These are phyloP conservation scores for Orthosia gracilis DNA, from an alignment of 2,888 invertebrate genomes.

Conservation along the genomic window DNA sequence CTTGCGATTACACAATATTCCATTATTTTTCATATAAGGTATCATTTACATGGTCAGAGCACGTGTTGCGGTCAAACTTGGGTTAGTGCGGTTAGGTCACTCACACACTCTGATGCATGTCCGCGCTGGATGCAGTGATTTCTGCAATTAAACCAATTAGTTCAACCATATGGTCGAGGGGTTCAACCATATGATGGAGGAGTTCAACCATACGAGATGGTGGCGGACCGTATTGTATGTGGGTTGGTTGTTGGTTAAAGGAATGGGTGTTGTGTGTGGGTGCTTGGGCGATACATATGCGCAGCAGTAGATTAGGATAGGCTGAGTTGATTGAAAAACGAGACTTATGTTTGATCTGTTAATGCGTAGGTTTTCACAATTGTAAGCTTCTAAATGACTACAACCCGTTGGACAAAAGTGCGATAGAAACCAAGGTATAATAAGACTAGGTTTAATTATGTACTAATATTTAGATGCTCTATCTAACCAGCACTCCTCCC, in stretches of 20 bases:
- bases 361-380: neutral
- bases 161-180: neutral
- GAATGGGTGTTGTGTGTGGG: too few species aligned
- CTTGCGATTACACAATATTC: conserved; percentile 15
- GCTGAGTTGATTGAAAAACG: too few species aligned
- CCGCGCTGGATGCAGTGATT: conserved; percentile 9
- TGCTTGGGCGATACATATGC: too few species aligned
- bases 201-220: too few species aligned
- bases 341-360: too few species aligned
- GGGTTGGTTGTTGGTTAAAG: neutral
- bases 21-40: conserved; percentile 49
- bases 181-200: too few species aligned
- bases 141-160: neutral
- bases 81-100: conserved; percentile 56
- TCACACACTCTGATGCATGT: conserved; percentile 43
- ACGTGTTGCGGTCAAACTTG: conserved; percentile 66
- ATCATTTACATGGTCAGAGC: conserved; percentile 68
- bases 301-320: too few species aligned
- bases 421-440: neutral
- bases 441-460: neutral
- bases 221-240: neutral
- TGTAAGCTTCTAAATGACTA: neutral
- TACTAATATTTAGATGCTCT: too few species aligned
- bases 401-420: neutral
- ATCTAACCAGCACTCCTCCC: too few species aligned